These are phyloP conservation scores for Pholis gunnellus DNA, from an alignment of 2,113 vertebrate genomes.

Conservation along the genomic window DNA sequence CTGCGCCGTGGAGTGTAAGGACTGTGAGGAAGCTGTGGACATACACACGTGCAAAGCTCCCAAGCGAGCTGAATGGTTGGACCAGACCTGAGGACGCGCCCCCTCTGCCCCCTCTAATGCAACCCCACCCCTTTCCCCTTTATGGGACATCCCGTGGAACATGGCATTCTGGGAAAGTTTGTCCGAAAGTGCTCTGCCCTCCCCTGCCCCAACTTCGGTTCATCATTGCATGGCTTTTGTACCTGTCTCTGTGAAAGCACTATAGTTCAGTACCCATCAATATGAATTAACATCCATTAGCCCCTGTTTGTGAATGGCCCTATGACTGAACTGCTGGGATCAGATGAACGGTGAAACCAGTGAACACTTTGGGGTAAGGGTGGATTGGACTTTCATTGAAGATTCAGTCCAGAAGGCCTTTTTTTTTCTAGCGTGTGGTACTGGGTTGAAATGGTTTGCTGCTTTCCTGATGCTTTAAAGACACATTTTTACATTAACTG, in stretches of 20 bases:
- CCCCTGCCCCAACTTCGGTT: slow-evolving; percentile 60
- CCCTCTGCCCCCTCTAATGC: slow-evolving; percentile 75
- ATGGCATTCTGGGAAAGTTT: slow-evolving; percentile 86
- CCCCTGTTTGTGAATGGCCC: slow-evolving; percentile 68
- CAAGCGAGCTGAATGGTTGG: slow-evolving; percentile 94
- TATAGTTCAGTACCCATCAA: slow-evolving; percentile 82
- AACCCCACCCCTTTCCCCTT: slow-evolving; percentile 67
- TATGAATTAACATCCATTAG: slow-evolving; percentile 81
- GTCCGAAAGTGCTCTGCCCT: slow-evolving; percentile 79
- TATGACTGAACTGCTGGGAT: slow-evolving; percentile 60
- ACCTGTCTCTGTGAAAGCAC: slow-evolving; percentile 88
- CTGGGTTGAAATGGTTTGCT: slow-evolving; percentile 73
- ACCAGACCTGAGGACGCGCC: slow-evolving; percentile 88
- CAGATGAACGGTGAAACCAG: slow-evolving; percentile 62
- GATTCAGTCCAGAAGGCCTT: slow-evolving; percentile 49
- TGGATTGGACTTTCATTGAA: slow-evolving; percentile 52
- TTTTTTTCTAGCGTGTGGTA: slow-evolving; percentile 64
- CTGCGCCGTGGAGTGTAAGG: slow-evolving; percentile 96
- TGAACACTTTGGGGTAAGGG: slow-evolving; percentile 55
- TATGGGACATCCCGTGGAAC: slow-evolving; percentile 80
- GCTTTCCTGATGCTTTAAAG: slow-evolving; percentile 81
- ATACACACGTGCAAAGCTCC: slow-evolving; percentile 97
- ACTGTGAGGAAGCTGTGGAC: slow-evolving; percentile 95
- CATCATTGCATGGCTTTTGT: slow-evolving; percentile 91
- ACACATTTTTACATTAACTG: slow-evolving; percentile 77